These are phyloP conservation scores for Gorsachius magnificus DNA, from an alignment of 2,797 vertebrate genomes.

Conservation along the genomic window DNA sequence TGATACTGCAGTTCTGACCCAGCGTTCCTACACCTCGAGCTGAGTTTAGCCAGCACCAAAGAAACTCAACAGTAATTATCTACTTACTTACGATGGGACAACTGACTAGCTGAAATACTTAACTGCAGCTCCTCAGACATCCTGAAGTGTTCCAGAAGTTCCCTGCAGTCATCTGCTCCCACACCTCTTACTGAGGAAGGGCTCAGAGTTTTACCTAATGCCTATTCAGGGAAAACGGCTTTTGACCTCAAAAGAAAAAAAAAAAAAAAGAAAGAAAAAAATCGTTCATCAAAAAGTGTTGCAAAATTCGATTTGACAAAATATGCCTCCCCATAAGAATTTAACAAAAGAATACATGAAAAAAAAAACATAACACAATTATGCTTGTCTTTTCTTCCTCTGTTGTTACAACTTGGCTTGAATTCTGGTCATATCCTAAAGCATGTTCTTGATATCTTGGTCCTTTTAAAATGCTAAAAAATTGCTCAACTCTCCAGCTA, in stretches of 20 bases:
- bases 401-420: background rate
- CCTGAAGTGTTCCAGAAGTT: background rate
- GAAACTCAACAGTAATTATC: background rate
- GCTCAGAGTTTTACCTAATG: background rate
- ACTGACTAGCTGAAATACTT: background rate
- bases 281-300: background rate
- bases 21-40: background rate
- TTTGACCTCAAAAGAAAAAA: background rate
- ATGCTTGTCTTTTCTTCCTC: background rate
- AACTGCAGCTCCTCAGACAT: background rate
- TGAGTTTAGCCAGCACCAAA: background rate
- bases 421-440: background rate
- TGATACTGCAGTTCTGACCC: background rate
- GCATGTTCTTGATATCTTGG: background rate
- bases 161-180: background rate
- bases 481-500: background rate
- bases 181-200: background rate
- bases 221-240: background rate
- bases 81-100: background rate
- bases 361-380: background rate
- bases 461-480: background rate
- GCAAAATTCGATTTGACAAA: background rate
- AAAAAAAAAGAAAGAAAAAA: background rate
- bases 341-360: background rate
- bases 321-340: background rate